A percentile compares a stretch with the other conserved stretches of the same genome.
Evolutionary conservation across 23 tunicate species (phyloP).

Genomic region (Styela plicata): DNA sequence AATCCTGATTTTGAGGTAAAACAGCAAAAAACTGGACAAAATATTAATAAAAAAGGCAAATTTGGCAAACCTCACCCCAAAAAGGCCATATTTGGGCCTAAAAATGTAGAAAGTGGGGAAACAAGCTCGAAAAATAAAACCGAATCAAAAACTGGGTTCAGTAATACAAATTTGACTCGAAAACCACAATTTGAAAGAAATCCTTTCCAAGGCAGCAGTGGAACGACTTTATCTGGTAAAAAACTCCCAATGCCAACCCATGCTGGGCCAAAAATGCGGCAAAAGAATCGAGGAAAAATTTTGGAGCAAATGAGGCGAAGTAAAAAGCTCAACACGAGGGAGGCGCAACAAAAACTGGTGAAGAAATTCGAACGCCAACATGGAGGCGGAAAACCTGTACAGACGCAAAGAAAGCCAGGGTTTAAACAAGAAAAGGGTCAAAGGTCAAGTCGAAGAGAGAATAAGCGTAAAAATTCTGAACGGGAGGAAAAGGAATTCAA

Average conservation of each 20-base stretch:
- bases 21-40: not conserved
- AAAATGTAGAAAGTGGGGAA: not conserved
- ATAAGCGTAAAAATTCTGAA: not conserved
- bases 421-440: not conserved
- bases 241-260: slow-evolving; percentile 73
- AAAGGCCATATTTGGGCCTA: not conserved
- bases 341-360: not conserved
- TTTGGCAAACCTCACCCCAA: slow-evolving; percentile 10
- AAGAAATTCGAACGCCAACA: not conserved
- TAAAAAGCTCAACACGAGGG: slow-evolving; percentile 58
- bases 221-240: slow-evolving; percentile 59
- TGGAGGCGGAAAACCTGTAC: not conserved
- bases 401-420: not conserved
- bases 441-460: not conserved
- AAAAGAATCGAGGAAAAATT: slow-evolving; percentile 73
- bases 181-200: slow-evolving; percentile 11
- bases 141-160: not conserved
- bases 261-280: slow-evolving; percentile 86
- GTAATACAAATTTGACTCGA: not conserved
- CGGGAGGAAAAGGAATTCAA: slow-evolving; percentile 57
- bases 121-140: not conserved
- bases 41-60: not conserved
- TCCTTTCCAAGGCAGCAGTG: slow-evolving; percentile 56
- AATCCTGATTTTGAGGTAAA: slow-evolving; percentile 6
- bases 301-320: slow-evolving; percentile 56